Conservation (phyloP, 2,888 invertebrate species). For the Lochmaea capreae region DNA sequence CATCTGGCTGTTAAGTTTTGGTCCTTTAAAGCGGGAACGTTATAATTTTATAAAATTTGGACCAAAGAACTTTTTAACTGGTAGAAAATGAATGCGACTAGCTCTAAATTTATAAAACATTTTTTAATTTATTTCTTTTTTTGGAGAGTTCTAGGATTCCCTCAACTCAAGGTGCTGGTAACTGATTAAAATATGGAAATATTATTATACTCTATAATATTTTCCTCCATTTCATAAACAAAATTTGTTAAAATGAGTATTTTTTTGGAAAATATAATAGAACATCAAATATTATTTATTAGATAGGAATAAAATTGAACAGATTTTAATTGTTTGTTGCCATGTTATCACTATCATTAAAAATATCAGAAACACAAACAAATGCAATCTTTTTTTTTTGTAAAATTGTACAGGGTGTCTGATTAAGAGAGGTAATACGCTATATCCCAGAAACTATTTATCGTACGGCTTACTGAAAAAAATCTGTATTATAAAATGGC, state of each 20-base stretch:
- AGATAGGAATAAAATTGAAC: conserved; percentile 17
- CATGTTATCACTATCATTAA: background rate
- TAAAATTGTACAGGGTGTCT: background rate
- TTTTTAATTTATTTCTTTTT: conserved; percentile 2
- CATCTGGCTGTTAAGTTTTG: too few relatives aligned
- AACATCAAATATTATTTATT: background rate
- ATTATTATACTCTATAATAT: background rate
- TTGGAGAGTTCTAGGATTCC: background rate
- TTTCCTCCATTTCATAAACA: background rate
- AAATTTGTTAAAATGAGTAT: background rate
- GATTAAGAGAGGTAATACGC: too few relatives aligned
- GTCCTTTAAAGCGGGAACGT: too few relatives aligned
- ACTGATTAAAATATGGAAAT: conserved; percentile 22
- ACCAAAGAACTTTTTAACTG: too few relatives aligned
- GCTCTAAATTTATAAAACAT: too few relatives aligned
- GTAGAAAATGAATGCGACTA: too few relatives aligned
- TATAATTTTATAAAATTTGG: too few relatives aligned
- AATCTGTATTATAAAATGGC: too few relatives aligned
- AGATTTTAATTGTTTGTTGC: conserved; percentile 3
- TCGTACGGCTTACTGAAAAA: too few relatives aligned
- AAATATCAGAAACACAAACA: background rate
- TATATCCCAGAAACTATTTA: too few relatives aligned
- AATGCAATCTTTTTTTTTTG: background rate
- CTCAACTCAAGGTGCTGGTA: conserved; percentile 22
- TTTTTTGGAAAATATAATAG: background rate